Evolutionary conservation across 2,113 vertebrate genomes (phyloP).

Genomic region (Epinephelus fuscoguttatus): DNA sequence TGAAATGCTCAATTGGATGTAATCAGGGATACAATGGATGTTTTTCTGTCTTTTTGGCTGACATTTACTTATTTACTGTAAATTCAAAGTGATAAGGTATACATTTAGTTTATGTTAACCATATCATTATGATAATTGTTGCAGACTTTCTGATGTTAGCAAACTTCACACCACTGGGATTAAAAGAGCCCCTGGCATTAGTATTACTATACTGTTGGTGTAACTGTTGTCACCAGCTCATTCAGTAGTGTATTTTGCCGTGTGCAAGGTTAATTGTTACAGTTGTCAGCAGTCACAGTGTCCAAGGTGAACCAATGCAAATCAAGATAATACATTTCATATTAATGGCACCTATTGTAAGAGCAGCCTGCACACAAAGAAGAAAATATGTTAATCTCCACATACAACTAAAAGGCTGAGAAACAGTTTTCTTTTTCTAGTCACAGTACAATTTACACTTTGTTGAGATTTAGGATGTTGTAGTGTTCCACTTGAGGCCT

Average conservation of each 20-base stretch:
- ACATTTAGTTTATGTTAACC: background rate
- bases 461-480: background rate
- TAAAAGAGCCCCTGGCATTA: background rate
- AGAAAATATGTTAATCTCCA: background rate
- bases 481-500: too few species aligned
- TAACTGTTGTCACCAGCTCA: background rate
- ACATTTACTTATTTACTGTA: background rate
- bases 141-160: background rate
- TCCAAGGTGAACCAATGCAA: conserved; percentile 21
- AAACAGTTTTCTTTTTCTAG: background rate
- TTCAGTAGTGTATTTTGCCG: background rate
- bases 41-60: background rate
- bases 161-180: background rate
- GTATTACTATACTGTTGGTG: background rate
- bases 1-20: background rate
- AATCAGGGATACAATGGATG: background rate
- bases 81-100: background rate
- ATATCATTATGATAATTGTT: background rate
- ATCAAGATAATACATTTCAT: conserved; percentile 2
- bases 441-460: background rate
- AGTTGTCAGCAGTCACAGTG: conserved; percentile 6
- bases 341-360: background rate
- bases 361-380: background rate
- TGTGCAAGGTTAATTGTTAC: conserved; percentile 1
- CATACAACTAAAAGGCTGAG: background rate